Percentiles rank a stretch among this genome's conserved stretches.
Conservation (phyloP, 2,113 vertebrate genomes). For the Seriola aureovittata region DNA sequence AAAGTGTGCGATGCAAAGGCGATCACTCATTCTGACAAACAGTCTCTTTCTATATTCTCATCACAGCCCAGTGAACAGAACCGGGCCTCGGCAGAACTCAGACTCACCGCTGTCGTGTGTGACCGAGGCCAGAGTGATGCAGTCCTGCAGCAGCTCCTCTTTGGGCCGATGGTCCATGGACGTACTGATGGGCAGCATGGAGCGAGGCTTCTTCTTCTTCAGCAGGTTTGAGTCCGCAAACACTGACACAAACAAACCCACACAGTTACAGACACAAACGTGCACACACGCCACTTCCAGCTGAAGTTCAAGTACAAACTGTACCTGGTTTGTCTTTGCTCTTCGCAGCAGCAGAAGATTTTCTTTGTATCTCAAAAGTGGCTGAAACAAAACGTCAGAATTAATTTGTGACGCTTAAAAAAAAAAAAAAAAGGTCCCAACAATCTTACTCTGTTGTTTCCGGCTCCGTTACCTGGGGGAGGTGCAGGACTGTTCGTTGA, state of each 20-base stretch:
- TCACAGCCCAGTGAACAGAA: too few relatives aligned
- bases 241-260: fast-evolving
- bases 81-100: background rate
- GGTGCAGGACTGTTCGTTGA: background rate
- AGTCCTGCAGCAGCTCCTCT: slow-evolving; percentile 94
- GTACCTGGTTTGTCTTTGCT: slow-evolving; percentile 90
- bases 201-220: slow-evolving; percentile 94
- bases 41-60: too few relatives aligned
- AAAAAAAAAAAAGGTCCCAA: background rate
- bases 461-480: slow-evolving; percentile 48
- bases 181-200: slow-evolving; percentile 92
- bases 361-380: slow-evolving; percentile 53
- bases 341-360: slow-evolving; percentile 67
- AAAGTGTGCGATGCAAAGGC: too few relatives aligned
- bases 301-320: background rate
- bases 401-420: background rate
- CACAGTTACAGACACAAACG: background rate
- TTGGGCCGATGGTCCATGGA: slow-evolving; percentile 94
- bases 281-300: background rate
- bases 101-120: slow-evolving; percentile 81
- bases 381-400: slow-evolving; percentile 48
- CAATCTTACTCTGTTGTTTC: fast-evolving
- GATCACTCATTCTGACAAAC: too few relatives aligned
- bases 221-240: slow-evolving; percentile 48
- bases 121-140: slow-evolving; percentile 87